These are phyloP conservation scores for Cyanistes caeruleus DNA, from an alignment of 2,113 vertebrate genomes.

Conservation along the genomic window DNA sequence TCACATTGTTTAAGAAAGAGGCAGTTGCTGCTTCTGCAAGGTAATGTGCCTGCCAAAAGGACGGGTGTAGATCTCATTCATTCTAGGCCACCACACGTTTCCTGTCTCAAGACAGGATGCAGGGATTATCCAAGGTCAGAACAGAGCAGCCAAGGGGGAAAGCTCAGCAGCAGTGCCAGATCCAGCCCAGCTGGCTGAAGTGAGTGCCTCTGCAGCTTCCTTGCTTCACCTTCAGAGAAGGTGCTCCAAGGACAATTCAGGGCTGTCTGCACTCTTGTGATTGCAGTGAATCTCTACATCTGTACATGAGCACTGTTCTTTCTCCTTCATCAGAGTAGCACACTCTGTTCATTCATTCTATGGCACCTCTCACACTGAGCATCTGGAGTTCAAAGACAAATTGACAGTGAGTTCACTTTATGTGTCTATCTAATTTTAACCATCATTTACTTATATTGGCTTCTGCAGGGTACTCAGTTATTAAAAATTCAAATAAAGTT, in stretches of 20 bases:
- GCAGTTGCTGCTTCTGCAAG: neutral
- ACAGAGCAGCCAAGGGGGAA: neutral
- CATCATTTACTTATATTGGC: neutral
- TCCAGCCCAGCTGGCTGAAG: neutral
- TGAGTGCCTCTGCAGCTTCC: neutral
- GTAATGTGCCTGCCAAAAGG: neutral
- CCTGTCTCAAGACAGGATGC: neutral
- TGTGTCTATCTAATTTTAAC: neutral
- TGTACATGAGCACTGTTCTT: neutral
- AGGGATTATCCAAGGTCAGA: neutral
- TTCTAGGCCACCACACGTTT: neutral
- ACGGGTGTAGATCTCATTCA: neutral
- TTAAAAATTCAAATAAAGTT: conserved; percentile 25
- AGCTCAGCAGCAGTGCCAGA: neutral
- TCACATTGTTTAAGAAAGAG: neutral
- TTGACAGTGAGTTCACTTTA: neutral
- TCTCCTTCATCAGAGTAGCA: neutral
- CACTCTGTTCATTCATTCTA: neutral
- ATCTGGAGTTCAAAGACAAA: neutral
- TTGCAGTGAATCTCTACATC: neutral
- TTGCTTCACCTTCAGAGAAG: neutral
- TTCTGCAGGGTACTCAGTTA: neutral
- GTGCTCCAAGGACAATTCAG: neutral
- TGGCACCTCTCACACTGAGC: neutral
- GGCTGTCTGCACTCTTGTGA: neutral